Percentiles rank a stretch among this genome's conserved stretches.
Conservation (phyloP, 2,797 vertebrate genomes). For the Characodon lateralis region DNA sequence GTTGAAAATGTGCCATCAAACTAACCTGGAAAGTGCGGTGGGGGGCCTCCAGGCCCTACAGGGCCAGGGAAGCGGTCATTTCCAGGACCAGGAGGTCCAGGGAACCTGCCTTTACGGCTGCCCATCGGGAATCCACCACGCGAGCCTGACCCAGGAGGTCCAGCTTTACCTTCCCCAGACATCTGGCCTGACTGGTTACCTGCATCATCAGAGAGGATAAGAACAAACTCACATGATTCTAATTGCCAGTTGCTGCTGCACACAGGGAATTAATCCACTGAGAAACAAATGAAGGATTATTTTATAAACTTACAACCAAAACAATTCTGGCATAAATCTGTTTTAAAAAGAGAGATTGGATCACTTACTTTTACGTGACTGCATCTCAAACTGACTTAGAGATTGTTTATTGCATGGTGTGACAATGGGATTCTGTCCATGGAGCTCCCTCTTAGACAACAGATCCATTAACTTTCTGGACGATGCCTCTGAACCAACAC, state of each 20-base stretch:
- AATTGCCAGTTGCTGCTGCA: neutral
- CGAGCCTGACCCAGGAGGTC: slow-evolving; percentile 90
- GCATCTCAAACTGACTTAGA: slow-evolving; percentile 99
- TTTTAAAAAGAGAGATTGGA: neutral
- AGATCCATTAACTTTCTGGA: slow-evolving; percentile 97
- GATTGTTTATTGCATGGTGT: slow-evolving; percentile 99
- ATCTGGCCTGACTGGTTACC: slow-evolving; percentile 97
- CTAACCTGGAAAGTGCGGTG: slow-evolving; percentile 94
- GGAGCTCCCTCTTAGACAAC: slow-evolving; percentile 95
- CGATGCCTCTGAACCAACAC: slow-evolving; percentile 95
- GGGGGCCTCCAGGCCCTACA: slow-evolving; percentile 94
- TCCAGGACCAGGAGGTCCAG: slow-evolving; percentile 90
- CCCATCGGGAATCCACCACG: slow-evolving; percentile 91
- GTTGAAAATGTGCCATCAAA: slow-evolving; percentile 14
- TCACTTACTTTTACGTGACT: slow-evolving; percentile 96
- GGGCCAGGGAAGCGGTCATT: slow-evolving; percentile 96
- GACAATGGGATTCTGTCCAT: slow-evolving; percentile 97
- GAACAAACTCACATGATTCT: neutral
- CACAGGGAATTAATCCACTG: neutral
- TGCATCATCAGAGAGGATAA: slow-evolving; percentile 41
- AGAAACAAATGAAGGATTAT: neutral
- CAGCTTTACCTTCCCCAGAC: slow-evolving; percentile 99
- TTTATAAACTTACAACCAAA: neutral
- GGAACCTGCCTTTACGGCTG: slow-evolving; percentile 91
- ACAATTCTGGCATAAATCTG: neutral